Evolutionary conservation across 2,888 invertebrate genomes (phyloP).

Genomic region (Drosophila acutilabella): DNA sequence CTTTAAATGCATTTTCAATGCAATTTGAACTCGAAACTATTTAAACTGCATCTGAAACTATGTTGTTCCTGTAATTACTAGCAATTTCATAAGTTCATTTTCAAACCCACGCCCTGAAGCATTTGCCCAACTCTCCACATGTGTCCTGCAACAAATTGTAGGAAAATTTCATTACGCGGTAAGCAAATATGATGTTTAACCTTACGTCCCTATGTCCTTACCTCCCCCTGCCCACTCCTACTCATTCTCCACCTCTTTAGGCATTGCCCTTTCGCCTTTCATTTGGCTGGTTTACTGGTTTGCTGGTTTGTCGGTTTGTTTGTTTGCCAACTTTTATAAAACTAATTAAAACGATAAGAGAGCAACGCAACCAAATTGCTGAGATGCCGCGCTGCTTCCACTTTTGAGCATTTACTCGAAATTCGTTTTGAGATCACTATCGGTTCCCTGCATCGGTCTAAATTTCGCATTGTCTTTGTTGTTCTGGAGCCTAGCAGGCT

Average conservation of each 20-base stretch:
- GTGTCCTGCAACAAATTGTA: conserved; percentile 41
- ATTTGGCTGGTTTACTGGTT: conserved; percentile 1
- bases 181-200: conserved; percentile 40
- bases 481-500: conserved; percentile 7
- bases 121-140: conserved; percentile 25
- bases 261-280: background rate
- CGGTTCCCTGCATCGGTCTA: conserved; percentile 38
- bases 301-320: conserved; percentile 44
- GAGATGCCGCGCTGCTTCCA: background rate
- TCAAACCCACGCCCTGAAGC: too few relatives aligned
- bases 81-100: conserved; percentile 44
- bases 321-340: conserved; percentile 64
- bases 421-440: conserved; percentile 46
- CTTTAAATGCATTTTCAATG: conserved; percentile 51
- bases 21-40: conserved; percentile 28
- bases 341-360: conserved; percentile 77
- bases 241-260: too few relatives aligned
- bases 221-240: background rate
- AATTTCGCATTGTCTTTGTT: conserved; percentile 31
- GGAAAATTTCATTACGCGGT: conserved; percentile 43
- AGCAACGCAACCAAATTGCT: conserved; percentile 26
- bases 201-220: background rate
- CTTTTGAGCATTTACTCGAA: conserved; percentile 12
- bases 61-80: conserved; percentile 28
- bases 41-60: conserved; percentile 20